A percentile compares a stretch with the other conserved stretches of the same genome.
Evolutionary conservation across 2,113 vertebrate genomes (phyloP).

Genomic region (Dendropsophus ebraccatus): DNA sequence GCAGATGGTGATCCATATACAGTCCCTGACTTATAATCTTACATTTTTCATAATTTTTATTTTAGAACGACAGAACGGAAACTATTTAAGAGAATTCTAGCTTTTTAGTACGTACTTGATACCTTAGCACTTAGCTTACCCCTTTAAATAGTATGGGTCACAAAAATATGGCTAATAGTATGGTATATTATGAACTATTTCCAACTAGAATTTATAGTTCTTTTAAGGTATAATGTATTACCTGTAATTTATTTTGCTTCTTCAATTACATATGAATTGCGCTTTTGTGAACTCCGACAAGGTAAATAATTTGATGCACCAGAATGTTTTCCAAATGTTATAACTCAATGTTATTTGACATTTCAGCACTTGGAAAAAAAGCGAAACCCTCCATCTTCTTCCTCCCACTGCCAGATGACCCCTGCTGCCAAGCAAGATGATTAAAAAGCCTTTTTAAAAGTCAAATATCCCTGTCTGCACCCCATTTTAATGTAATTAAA

Average conservation of each 20-base stretch:
- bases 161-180: neutral
- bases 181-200: neutral
- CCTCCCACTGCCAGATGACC: constrained; percentile 15
- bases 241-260: neutral
- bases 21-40: too few species aligned
- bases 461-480: constrained; percentile 32
- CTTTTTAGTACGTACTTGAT: neutral
- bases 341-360: constrained; percentile 21
- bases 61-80: too few species aligned
- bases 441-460: constrained; percentile 42
- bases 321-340: constrained; percentile 12
- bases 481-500: constrained; percentile 36
- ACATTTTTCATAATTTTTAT: too few species aligned
- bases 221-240: neutral
- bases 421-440: constrained; percentile 23
- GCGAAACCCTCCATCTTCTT: neutral
- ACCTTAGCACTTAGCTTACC: neutral
- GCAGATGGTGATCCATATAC: too few species aligned
- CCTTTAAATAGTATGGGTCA: neutral
- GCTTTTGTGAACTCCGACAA: neutral
- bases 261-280: neutral
- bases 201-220: neutral
- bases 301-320: neutral
- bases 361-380: constrained; percentile 13
- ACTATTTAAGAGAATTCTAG: too few species aligned